Base-by-base conservation (phyloP, 2,113 vertebrate genomes). In the Andinoacara biseriatus region DNA sequence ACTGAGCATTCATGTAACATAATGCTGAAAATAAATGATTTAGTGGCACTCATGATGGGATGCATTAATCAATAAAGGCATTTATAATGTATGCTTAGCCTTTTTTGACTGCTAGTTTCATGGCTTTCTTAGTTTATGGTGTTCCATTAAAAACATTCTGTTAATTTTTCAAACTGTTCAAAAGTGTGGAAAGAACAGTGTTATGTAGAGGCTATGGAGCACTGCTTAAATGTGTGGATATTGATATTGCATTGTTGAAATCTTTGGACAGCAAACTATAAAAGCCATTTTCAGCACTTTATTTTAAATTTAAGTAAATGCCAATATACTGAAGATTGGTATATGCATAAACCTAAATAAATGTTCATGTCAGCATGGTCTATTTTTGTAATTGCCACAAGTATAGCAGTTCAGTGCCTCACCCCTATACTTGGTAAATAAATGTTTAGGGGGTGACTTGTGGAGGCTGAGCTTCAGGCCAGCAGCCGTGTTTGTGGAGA, bases 401-500 rank as follows among this genome's bases (percentile, higher is more conserved):
- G 29, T 77, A 58, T 38, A 22, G 26, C 10, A 31, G 18, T 76
- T 76, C 46, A 72, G n/a, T 40, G 17, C 20, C 60, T 43, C 54
- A 8, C 22, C 46, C 24, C 38, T 18, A 26, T 22, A 54, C 7
- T 58, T 40, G 17, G 62, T 38, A 69, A 77, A 78, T 58, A 57
- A 26, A 43, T 15, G 26, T 31, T 22, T 10, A 26, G 20, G 35
- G 6, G 26, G 22, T 77, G 72, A 63, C 13, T 85, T n/a, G 58
- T 63, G 58, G 40, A 52, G 80, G 74, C 74, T 80, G 81, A 84
- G 84, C 79, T 74, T 49, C 31, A 26, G 80, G 31, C 59, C 74
- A 63, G 82, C 13, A 33, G 75, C 78, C 54, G 67, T 86, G 82
- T 87, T 86, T 83, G 63, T 69, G 78, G 63, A 77, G 88, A 78